These are phyloP conservation scores for Aphidius ervi DNA, from an alignment of 1,140 invertebrate species.

Conservation along the genomic window DNA sequence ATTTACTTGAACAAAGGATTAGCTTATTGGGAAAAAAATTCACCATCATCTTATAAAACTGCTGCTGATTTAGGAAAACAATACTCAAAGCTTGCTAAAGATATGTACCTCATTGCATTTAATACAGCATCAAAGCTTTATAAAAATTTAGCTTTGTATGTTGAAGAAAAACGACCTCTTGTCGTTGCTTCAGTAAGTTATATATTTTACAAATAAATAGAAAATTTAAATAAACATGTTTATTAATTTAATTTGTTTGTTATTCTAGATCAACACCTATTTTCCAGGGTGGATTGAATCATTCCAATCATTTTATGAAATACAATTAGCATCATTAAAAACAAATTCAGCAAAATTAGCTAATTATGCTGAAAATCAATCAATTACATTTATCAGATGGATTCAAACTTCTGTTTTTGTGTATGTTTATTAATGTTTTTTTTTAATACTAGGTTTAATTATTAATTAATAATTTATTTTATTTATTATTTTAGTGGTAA, in stretches of 20 bases:
- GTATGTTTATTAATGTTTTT: conserved; percentile 53
- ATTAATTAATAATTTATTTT: conserved; percentile 3
- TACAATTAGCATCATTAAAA: conserved; percentile 35
- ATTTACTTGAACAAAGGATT: conserved; percentile 57
- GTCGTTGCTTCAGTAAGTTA: conserved; percentile 56
- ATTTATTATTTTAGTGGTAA: conserved; percentile 59
- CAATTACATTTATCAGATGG: conserved; percentile 44
- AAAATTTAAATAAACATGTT: too few species aligned
- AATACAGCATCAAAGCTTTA: conserved; percentile 55
- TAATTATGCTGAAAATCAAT: conserved; percentile 41
- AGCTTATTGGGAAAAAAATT: conserved; percentile 61
- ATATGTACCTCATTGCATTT: conserved; percentile 54
- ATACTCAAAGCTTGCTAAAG: conserved; percentile 58
- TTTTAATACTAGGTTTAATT: neutral
- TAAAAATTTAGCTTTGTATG: conserved; percentile 53
- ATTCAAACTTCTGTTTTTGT: conserved; percentile 70
- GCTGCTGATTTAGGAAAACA: conserved; percentile 56
- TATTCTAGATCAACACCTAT: conserved; percentile 63
- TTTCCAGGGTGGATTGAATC: conserved; percentile 62
- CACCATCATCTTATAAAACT: conserved; percentile 62
- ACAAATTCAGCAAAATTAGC: conserved; percentile 34
- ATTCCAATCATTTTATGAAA: conserved; percentile 31
- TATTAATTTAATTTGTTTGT: conserved; percentile 16
- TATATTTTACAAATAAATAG: too few species aligned
- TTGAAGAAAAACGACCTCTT: conserved; percentile 60